Conservation (phyloP, 2,888 invertebrate genomes). For the Megaustenia siamemsis region DNA sequence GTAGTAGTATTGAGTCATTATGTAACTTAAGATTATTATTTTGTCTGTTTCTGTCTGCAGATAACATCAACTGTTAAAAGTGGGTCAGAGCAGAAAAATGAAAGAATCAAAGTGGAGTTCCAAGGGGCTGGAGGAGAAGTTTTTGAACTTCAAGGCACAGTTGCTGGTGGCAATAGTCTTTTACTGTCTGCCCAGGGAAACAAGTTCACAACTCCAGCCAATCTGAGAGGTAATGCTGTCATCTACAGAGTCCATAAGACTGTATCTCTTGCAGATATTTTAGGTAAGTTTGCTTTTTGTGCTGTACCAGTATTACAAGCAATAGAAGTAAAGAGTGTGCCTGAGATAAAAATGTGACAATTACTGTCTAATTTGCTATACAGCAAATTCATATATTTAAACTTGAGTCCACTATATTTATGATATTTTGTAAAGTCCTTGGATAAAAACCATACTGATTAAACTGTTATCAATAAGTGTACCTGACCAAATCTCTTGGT, state of each 20-base stretch:
- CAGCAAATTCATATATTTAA: too few relatives aligned
- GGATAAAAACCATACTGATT: too few relatives aligned
- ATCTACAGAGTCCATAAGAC: conserved; percentile 61
- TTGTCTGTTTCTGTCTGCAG: conserved; percentile 30
- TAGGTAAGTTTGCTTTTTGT: conserved; percentile 60
- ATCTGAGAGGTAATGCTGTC: conserved; percentile 62
- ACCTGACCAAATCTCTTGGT: too few relatives aligned
- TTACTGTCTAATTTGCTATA: too few relatives aligned
- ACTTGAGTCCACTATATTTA: too few relatives aligned
- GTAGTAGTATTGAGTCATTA: too few relatives aligned
- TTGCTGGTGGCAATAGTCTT: conserved; percentile 64
- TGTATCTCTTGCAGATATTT: conserved; percentile 62
- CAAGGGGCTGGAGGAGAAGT: conserved; percentile 54
- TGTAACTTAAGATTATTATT: not conserved
- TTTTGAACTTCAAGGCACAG: conserved; percentile 63
- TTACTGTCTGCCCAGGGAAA: conserved; percentile 64
- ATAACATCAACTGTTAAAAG: conserved; percentile 56
- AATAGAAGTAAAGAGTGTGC: too few relatives aligned
- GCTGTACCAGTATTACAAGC: too few relatives aligned
- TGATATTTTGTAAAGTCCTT: too few relatives aligned
- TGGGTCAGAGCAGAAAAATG: conserved; percentile 42
- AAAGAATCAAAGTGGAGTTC: conserved; percentile 60
- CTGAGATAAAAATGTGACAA: too few relatives aligned
- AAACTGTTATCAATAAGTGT: too few relatives aligned
- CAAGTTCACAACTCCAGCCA: conserved; percentile 64